phyloP scores from a whole-genome alignment of 1,140 invertebrate species.

The Musca vetustissima region DNA sequence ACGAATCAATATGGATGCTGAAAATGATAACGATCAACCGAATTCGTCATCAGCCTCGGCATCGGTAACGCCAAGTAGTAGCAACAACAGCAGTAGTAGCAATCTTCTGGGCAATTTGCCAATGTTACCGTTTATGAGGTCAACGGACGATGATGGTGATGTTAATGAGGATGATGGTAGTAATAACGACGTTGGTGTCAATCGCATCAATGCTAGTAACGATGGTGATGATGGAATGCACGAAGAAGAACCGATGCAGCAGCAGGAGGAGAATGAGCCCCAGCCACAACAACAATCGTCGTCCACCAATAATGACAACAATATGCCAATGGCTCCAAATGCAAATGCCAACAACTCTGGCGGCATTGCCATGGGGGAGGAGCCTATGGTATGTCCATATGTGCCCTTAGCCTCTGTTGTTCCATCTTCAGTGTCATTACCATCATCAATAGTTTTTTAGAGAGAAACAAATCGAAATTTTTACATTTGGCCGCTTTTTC shows the following conservation, averaged over 20 bases:
- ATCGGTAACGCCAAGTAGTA: constrained; percentile 43
- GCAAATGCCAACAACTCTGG: not conserved
- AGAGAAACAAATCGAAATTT: too few relatives aligned
- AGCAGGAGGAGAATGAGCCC: not conserved
- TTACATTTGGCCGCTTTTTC: not conserved
- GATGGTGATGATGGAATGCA: constrained; percentile 10
- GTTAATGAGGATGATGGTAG: not conserved
- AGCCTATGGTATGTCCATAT: constrained; percentile 19
- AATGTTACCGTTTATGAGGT: constrained; percentile 31
- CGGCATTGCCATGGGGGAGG: not conserved
- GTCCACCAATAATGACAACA: not conserved
- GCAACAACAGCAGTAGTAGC: constrained; percentile 37
- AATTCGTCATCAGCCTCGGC: constrained; percentile 40
- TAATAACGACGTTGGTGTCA: too few relatives aligned
- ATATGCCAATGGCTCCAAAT: not conserved
- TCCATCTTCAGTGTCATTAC: not conserved
- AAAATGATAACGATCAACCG: constrained; percentile 40
- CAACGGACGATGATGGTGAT: constrained; percentile 26
- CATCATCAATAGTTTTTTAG: not conserved
- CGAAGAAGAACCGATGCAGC: constrained; percentile 1
- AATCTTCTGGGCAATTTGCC: constrained; percentile 36
- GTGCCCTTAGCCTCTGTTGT: constrained; percentile 16
- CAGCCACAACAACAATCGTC: not conserved
- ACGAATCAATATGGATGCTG: constrained; percentile 30
- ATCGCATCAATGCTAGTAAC: not conserved